Conservation (phyloP, 2,797 vertebrate species). For the Falco naumanni region DNA sequence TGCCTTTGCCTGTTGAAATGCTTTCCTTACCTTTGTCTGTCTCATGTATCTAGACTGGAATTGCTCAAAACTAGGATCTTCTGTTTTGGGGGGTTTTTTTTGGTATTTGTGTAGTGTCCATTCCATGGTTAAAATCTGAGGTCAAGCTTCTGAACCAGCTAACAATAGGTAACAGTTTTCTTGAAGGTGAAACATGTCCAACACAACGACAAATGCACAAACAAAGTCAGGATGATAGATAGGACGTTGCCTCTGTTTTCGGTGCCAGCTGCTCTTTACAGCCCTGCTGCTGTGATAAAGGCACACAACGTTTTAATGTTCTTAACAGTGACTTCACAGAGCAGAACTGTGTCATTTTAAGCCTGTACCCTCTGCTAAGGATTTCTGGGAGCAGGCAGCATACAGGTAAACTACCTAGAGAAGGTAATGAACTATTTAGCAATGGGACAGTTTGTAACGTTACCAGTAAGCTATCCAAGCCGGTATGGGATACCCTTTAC, state of each 20-base stretch:
- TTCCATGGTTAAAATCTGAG: background rate
- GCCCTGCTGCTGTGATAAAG: background rate
- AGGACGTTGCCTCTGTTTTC: background rate
- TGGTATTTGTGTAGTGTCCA: background rate
- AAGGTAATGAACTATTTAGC: background rate
- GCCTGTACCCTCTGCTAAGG: background rate
- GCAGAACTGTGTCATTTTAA: background rate
- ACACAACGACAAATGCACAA: no score
- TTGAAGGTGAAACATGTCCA: background rate
- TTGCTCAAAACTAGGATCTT: background rate
- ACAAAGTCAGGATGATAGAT: rapidly evolving
- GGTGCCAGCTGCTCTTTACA: background rate
- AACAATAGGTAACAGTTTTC: rapidly evolving
- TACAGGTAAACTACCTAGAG: background rate
- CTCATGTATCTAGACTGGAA: rapidly evolving
- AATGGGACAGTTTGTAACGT: rapidly evolving
- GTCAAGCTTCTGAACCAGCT: background rate
- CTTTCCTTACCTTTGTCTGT: background rate
- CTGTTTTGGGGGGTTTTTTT: no score
- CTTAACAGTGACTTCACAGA: background rate
- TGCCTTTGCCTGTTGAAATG: background rate
- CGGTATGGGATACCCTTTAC: background rate
- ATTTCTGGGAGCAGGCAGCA: background rate
- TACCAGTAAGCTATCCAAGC: background rate
- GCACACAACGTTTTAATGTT: background rate